Percentiles rank a stretch among this genome's conserved stretches.
phyloP scores from a whole-genome alignment of 64 coral and sea anemone genomes.

The Dendronephthya gigantea region DNA sequence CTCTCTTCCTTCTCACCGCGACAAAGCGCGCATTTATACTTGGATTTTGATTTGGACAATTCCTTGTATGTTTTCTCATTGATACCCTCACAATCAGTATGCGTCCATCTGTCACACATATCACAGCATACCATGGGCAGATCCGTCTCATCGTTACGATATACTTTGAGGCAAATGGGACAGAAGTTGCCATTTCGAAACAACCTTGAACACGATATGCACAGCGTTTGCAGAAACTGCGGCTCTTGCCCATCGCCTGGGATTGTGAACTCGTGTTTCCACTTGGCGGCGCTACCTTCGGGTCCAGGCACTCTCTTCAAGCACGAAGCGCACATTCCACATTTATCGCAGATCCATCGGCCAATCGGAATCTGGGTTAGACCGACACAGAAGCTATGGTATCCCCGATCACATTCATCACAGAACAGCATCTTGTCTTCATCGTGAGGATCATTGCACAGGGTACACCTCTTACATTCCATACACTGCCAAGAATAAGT shows the following conservation, averaged over 20 bases:
- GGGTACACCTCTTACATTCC: constrained; percentile 89
- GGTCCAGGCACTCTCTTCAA: constrained; percentile 64
- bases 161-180: constrained; percentile 95
- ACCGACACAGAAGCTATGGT: constrained; percentile 93
- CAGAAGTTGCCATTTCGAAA: constrained; percentile 94
- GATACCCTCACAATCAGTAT: constrained; percentile 97
- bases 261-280: constrained; percentile 98
- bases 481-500: constrained; percentile 97
- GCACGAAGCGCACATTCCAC: constrained; percentile 94
- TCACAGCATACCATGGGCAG: constrained; percentile 98
- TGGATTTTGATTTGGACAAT: constrained; percentile 78
- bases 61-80: constrained; percentile 74
- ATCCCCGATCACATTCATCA: constrained; percentile 94
- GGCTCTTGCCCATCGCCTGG: constrained; percentile 68
- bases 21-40: constrained; percentile 81
- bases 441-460: constrained; percentile 90
- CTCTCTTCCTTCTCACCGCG: constrained; percentile 88
- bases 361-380: constrained; percentile 83
- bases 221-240: constrained; percentile 92
- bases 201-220: constrained; percentile 79
- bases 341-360: constrained; percentile 91
- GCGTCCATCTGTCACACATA: constrained; percentile 84
- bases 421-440: constrained; percentile 99
- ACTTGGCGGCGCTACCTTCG: constrained; percentile 62
- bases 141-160: constrained; percentile 92